A percentile compares a stretch with the other conserved stretches of the same genome.
These are phyloP conservation scores for Apeira syringaria DNA, from an alignment of 2,888 invertebrate genomes.

Conservation along the genomic window DNA sequence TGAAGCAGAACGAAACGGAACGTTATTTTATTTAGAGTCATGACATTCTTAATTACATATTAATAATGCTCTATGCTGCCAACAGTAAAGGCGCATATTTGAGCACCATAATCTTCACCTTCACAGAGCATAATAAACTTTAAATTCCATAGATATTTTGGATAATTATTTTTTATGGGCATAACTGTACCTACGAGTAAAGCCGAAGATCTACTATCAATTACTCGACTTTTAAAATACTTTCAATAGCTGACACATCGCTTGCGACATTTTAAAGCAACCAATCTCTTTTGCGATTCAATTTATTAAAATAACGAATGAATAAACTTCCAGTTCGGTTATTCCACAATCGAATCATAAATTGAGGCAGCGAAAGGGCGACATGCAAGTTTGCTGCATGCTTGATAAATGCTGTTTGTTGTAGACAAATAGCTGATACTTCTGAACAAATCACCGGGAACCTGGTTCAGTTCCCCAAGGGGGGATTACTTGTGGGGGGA, in stretches of 20 bases:
- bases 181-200: slow-evolving; percentile 13
- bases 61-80: slow-evolving; percentile 40
- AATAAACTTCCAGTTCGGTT: slow-evolving; percentile 41
- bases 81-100: slow-evolving; percentile 36
- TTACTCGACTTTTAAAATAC: slow-evolving; percentile 18
- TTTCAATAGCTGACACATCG: slow-evolving; percentile 22
- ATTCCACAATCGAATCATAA: slow-evolving; percentile 58
- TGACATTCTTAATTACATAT: slow-evolving; percentile 50
- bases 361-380: slow-evolving; percentile 44
- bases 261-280: slow-evolving; percentile 23
- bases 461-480: slow-evolving; percentile 39
- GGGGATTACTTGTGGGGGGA: slow-evolving; percentile 42
- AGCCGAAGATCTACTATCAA: slow-evolving; percentile 13
- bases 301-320: slow-evolving; percentile 34
- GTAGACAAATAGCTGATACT: slow-evolving; percentile 65
- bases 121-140: slow-evolving; percentile 17
- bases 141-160: slow-evolving; percentile 25
- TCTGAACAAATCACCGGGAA: slow-evolving; percentile 59
- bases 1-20: slow-evolving; percentile 63
- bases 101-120: slow-evolving; percentile 32
- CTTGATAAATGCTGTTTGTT: slow-evolving; percentile 59
- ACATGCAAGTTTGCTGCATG: slow-evolving; percentile 40
- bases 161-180: slow-evolving; percentile 16
- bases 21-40: slow-evolving; percentile 52
- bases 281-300: slow-evolving; percentile 27